Base-by-base conservation (phyloP, 2,797 vertebrate species). In the Melanotaenia nigrans region DNA sequence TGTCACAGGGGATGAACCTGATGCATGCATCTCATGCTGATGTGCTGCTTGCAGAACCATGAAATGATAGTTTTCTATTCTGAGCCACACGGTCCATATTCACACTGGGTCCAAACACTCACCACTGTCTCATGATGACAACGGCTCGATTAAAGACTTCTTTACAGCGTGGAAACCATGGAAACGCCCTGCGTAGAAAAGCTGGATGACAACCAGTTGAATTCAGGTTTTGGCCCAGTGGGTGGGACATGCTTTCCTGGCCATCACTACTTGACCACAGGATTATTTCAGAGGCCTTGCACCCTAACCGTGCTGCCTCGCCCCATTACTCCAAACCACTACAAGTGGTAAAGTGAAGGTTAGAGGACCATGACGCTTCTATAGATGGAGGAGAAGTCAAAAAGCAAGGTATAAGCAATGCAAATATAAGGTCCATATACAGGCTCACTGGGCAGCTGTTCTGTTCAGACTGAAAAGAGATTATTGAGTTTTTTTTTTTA, bases 131-230 rank as follows among this genome's bases (percentile, higher is more conserved):
- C 79, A 78, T 66, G 70, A 91, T 82, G 92, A 91, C 90, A 80
- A 85, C 84, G 14, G 56, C 78, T 85, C 77, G 71, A 92, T 92
- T 90, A 93, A 82, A 92, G 90, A 51, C 87, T 86, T 78, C 82
- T 87, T 81, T 78, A 79, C 33, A 28, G 79, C 61, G 85, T 71
- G 60, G 82, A 87, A 89, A 77, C 91, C 87, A 80, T 85, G 75
- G 77, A 54, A 73, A 89, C 84, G 85, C 90, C 91, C 90, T 87
- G 83, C 77, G 38, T 69, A 81, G 77, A 87, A 87, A 74, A 83
- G 77, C 87, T 89, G 91, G 86, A 73, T 5, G 2, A 0, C n/a
- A 12, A 90, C 90, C 91, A 89, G 79, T 85, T 73, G 83, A 71
- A 83, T 74, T 30, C 25, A 42, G 82, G 73, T 58, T 74, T 73